Evolutionary conservation across 1,140 invertebrate species (phyloP).

Genomic region (Uloborus diversus): DNA sequence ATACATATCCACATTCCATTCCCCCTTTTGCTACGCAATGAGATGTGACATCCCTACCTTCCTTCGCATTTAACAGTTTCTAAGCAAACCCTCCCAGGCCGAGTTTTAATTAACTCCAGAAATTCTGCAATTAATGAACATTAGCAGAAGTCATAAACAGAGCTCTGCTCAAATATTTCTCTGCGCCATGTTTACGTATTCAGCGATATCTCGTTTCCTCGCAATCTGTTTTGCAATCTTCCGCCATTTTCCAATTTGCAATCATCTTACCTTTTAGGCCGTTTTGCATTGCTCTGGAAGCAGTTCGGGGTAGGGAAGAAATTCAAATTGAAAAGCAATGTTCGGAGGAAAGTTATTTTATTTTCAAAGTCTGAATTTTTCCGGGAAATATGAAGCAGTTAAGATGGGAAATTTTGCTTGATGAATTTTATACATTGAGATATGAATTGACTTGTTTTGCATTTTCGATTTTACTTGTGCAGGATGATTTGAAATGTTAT

Average conservation of each 20-base stretch:
- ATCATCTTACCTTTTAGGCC: background rate
- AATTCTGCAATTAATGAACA: slow-evolving; percentile 36
- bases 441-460: no score
- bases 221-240: background rate
- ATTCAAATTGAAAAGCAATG: slow-evolving; percentile 12
- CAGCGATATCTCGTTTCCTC: background rate
- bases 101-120: slow-evolving; percentile 37
- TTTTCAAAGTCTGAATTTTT: no score
- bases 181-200: background rate
- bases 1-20: background rate
- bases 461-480: no score
- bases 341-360: no score
- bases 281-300: background rate
- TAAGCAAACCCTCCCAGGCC: background rate
- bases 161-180: slow-evolving; percentile 20
- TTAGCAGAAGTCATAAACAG: slow-evolving; percentile 29
- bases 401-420: no score
- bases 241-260: slow-evolving; percentile 24
- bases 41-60: background rate
- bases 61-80: background rate
- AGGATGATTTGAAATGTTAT: no score
- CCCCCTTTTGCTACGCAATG: background rate
- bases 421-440: no score
- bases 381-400: no score
- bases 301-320: background rate